Percentiles rank a stretch among this genome's conserved stretches.
Conservation (phyloP, 2,797 vertebrate genomes). For the Peromyscus attwateri region DNA sequence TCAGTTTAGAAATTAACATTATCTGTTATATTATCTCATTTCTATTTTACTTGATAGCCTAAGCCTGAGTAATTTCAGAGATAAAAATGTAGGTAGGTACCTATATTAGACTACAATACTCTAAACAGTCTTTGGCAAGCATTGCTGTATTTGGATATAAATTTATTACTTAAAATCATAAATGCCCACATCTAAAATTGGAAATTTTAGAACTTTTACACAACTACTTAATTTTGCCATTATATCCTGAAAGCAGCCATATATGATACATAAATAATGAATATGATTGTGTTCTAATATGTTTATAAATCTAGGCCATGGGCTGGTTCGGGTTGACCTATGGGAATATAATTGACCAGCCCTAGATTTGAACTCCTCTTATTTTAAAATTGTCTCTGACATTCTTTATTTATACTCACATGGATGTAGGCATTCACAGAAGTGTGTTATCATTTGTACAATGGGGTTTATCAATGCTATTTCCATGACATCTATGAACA, state of each 20-base stretch:
- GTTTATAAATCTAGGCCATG: background rate
- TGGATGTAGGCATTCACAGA: background rate
- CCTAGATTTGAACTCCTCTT: background rate
- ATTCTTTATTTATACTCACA: background rate
- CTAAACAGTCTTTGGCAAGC: background rate
- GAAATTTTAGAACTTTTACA: background rate
- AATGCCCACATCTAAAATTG: background rate
- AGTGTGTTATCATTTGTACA: background rate
- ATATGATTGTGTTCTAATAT: background rate
- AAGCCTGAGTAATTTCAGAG: background rate
- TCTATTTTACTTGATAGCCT: background rate
- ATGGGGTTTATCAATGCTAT: background rate
- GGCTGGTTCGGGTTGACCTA: background rate
- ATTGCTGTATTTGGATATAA: background rate
- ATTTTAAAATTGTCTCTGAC: conserved; percentile 19
- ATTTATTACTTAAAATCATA: conserved; percentile 15
- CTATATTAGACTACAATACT: background rate
- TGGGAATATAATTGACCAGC: background rate
- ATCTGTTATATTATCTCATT: background rate
- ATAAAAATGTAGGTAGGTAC: background rate
- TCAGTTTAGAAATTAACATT: background rate
- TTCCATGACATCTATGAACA: background rate
- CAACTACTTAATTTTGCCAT: background rate
- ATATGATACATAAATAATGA: background rate
- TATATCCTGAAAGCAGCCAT: background rate